Evolutionary conservation across 2,113 vertebrate genomes (phyloP), one percentile per base, ranked within the genome.

Genomic region (Pionites leucogaster): DNA sequence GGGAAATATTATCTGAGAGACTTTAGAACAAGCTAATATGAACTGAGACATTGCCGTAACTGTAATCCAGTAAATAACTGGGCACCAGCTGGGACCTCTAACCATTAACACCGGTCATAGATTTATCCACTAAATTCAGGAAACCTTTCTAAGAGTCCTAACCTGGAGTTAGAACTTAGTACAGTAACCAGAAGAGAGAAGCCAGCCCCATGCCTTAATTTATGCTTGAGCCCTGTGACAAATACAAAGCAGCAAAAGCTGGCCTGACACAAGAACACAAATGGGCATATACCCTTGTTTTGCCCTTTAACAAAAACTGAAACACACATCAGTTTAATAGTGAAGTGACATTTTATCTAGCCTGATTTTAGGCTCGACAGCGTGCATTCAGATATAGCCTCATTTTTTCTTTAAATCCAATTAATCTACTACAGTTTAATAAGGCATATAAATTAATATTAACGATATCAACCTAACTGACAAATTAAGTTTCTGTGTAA

Each of bases 171-270:
- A 25, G 18, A 24, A 62, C 39, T 70, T 65, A 17, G 14, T 23
- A 33, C 3, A 29, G 29, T 44, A 82, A 70, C 6, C 16, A 70
- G 19, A 50, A 53, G 35, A 57, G 35, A 59, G 15, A 77, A 46
- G 24, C 28, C 31, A 29, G 10, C 25, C 90, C 39, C 13, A 19
- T 28, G 11, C 12, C 10, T 76, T 84, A 55, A 31, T 33, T 57
- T 22, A 5, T 60, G 28, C 23, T 29, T 4, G 3, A 82, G 22
- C 13, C 78, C 64, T 86, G 5, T 8, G 13, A 37, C 20, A 47
- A 90, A 88, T 49, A 68, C 19, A 69, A 83, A 81, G 19, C 35
- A 91, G 85, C 49, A 89, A 59, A 86, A 83, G 14, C 33, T 76
- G 65, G 62, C 79, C 16, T 44, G 55, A 75, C 9, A 59, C 23